These are phyloP conservation scores for Phymatocera aterrima DNA, from an alignment of 2,888 invertebrate genomes.

Conservation along the genomic window DNA sequence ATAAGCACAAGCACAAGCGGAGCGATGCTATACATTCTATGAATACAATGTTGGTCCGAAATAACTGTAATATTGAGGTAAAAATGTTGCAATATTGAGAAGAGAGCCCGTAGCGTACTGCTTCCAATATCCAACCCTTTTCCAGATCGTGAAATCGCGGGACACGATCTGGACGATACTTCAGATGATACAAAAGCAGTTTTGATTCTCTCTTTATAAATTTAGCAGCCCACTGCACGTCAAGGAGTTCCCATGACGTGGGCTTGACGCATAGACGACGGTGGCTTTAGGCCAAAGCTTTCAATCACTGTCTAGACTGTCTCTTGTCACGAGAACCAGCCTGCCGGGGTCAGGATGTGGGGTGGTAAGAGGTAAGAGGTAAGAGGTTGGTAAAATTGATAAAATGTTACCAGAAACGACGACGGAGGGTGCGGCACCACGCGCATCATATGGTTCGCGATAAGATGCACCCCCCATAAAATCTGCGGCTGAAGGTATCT, in stretches of 20 bases:
- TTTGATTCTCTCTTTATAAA: slow-evolving; percentile 28
- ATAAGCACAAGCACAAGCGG: background rate
- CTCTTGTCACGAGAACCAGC: slow-evolving; percentile 61
- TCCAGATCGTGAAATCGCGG: too few relatives aligned
- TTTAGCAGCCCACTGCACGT: slow-evolving; percentile 30
- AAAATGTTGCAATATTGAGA: too few relatives aligned
- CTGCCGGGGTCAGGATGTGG: slow-evolving; percentile 12
- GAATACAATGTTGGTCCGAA: too few relatives aligned
- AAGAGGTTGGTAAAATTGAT: slow-evolving; percentile 63
- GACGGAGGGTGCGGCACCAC: slow-evolving; percentile 40
- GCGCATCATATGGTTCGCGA: slow-evolving; percentile 14
- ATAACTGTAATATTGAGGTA: too few relatives aligned
- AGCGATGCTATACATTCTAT: background rate
- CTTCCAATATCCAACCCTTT: too few relatives aligned
- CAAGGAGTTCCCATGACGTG: background rate
- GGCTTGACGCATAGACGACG: slow-evolving; percentile 13
- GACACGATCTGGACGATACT: too few relatives aligned
- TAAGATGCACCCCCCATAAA: slow-evolving; percentile 25
- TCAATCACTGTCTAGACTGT: slow-evolving; percentile 68
- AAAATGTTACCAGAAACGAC: slow-evolving; percentile 61
- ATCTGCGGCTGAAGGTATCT: background rate
- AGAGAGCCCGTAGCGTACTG: too few relatives aligned
- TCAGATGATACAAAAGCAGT: background rate
- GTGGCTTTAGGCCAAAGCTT: slow-evolving; percentile 54
- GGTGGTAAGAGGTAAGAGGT: background rate